These are phyloP conservation scores for Cryptophagus acutangulus DNA, from an alignment of 2,888 invertebrate species.

Conservation along the genomic window DNA sequence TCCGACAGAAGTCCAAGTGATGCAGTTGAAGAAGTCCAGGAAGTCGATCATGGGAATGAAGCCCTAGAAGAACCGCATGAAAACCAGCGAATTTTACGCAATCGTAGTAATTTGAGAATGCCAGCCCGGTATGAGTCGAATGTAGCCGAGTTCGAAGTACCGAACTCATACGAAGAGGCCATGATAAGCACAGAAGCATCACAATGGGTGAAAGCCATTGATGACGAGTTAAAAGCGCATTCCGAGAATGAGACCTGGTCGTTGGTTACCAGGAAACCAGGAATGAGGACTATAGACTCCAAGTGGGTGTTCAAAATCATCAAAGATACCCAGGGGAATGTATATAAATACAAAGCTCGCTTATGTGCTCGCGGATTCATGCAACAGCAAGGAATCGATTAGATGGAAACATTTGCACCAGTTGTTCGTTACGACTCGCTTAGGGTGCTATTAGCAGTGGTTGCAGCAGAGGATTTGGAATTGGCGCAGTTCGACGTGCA, in stretches of 20 bases:
- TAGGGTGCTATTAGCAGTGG: constrained; percentile 18
- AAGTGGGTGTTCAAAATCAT: constrained; percentile 5
- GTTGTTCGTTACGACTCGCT: constrained; percentile 18
- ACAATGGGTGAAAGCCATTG: constrained; percentile 2
- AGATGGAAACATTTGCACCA: constrained; percentile 22
- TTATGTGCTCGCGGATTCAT: constrained; percentile 16
- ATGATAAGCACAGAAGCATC: neutral
- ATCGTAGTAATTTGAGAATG: neutral
- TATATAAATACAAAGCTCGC: neutral
- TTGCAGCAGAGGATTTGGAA: constrained; percentile 10
- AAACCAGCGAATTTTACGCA: too few relatives aligned
- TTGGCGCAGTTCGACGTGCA: constrained; percentile 17
- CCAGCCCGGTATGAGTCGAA: constrained; percentile 3
- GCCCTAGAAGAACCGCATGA: too few relatives aligned
- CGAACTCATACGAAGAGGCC: neutral
- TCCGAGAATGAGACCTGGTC: neutral
- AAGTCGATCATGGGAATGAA: too few relatives aligned
- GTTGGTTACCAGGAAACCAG: neutral
- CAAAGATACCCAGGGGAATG: neutral
- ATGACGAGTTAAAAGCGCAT: neutral
- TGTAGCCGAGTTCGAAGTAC: constrained; percentile 4
- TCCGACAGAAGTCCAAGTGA: too few relatives aligned
- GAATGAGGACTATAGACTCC: neutral
- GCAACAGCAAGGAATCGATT: constrained; percentile 18
- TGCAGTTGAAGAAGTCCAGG: too few relatives aligned